phyloP scores from a whole-genome alignment of 2,113 vertebrate species.

The Zingel zingel region DNA sequence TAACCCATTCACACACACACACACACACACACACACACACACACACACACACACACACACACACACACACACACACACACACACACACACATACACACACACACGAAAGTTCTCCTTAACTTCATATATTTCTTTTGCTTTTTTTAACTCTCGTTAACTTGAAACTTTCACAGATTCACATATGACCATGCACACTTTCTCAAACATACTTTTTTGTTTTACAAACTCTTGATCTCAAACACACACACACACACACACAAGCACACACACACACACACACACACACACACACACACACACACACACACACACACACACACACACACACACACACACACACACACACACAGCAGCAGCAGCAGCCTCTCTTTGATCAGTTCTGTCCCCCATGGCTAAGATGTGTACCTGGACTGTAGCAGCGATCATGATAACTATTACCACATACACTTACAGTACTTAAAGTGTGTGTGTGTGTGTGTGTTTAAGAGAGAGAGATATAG shows the following conservation, averaged over 20 bases:
- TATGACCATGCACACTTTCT: background rate
- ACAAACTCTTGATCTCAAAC: background rate
- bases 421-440: conserved; percentile 32
- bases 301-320: background rate
- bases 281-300: conserved; percentile 26
- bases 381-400: conserved; percentile 21
- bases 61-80: conserved; percentile 19
- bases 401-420: conserved; percentile 30
- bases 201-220: background rate
- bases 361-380: conserved; percentile 26
- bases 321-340: background rate
- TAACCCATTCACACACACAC: conserved; percentile 43
- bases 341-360: background rate
- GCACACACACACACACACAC: conserved; percentile 14
- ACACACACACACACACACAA: conserved; percentile 8
- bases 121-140: background rate
- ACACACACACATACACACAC: background rate
- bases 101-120: conserved; percentile 3
- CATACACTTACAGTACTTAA: conserved; percentile 20
- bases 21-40: conserved; percentile 16
- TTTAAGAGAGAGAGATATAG: background rate
- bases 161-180: background rate
- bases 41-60: conserved; percentile 30
- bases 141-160: background rate
- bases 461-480: conserved; percentile 27